Percentiles rank a stretch among this genome's conserved stretches.
phyloP scores from a whole-genome alignment of 2,113 vertebrate genomes.

The Hemiscyllium ocellatum region DNA sequence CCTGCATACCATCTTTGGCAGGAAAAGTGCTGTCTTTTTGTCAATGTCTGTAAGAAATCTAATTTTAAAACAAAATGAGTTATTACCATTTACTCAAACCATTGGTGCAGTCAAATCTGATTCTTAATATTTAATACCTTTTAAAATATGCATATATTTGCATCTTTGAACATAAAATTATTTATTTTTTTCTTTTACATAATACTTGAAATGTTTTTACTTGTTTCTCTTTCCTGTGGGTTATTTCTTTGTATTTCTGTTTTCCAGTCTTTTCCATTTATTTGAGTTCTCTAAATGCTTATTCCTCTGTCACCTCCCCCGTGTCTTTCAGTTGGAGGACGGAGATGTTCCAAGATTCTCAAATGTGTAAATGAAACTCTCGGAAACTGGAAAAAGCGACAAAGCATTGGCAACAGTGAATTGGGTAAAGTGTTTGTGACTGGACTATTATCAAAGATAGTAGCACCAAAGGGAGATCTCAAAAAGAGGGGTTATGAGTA shows the following conservation, averaged over 20 bases:
- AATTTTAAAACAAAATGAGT: neutral
- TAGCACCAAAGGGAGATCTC: neutral
- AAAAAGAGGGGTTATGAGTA: neutral
- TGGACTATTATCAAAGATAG: neutral
- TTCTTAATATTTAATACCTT: neutral
- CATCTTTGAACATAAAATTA: neutral
- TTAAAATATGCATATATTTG: neutral
- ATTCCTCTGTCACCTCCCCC: neutral
- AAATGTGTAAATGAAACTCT: neutral
- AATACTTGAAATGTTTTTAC: neutral
- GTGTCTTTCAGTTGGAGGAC: neutral
- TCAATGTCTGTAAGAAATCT: neutral
- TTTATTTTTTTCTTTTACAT: neutral
- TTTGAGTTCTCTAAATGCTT: neutral
- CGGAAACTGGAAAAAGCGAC: neutral
- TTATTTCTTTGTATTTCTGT: neutral
- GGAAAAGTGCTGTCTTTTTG: neutral
- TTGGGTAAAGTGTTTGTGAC: neutral
- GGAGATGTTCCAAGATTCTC: neutral
- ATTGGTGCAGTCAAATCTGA: neutral
- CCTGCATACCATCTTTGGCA: neutral
- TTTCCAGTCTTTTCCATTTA: neutral
- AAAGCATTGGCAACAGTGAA: neutral
- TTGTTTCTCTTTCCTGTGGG: neutral
- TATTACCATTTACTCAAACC: neutral